Percentiles rank a stretch among this genome's conserved stretches.
Evolutionary conservation across 2,113 vertebrate genomes (phyloP).

Genomic region (Pteruthius melanotis): DNA sequence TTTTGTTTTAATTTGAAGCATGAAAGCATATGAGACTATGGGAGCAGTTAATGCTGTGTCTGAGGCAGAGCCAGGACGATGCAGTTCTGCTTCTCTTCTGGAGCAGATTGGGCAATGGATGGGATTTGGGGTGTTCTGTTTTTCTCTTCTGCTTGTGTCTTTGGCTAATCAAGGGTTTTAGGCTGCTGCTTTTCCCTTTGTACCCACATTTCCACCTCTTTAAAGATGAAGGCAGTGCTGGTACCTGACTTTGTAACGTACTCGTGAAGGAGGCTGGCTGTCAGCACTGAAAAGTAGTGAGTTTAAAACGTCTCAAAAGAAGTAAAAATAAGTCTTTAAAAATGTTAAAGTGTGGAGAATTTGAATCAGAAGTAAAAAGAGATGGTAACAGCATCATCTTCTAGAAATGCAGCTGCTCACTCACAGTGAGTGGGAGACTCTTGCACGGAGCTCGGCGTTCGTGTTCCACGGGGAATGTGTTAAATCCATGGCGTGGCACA

Average conservation of each 20-base stretch:
- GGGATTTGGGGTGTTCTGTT: background rate
- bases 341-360: constrained; percentile 8
- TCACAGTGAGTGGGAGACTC: constrained; percentile 57
- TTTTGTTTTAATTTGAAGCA: background rate
- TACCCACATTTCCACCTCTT: background rate
- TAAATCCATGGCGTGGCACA: background rate
- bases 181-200: background rate
- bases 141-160: background rate
- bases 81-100: background rate
- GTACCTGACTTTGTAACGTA: background rate
- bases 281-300: background rate
- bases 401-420: constrained; percentile 48
- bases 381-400: constrained; percentile 20
- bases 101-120: background rate
- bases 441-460: constrained; percentile 3
- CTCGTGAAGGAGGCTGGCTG: background rate
- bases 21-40: background rate
- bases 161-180: background rate
- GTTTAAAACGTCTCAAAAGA: constrained; percentile 1
- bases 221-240: background rate
- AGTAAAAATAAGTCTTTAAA: constrained; percentile 42
- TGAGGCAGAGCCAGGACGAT: background rate
- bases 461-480: constrained; percentile 38
- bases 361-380: constrained; percentile 51
- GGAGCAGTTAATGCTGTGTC: background rate